phyloP scores from a whole-genome alignment of 2,797 vertebrate species.

The Pitangus sulphuratus region DNA sequence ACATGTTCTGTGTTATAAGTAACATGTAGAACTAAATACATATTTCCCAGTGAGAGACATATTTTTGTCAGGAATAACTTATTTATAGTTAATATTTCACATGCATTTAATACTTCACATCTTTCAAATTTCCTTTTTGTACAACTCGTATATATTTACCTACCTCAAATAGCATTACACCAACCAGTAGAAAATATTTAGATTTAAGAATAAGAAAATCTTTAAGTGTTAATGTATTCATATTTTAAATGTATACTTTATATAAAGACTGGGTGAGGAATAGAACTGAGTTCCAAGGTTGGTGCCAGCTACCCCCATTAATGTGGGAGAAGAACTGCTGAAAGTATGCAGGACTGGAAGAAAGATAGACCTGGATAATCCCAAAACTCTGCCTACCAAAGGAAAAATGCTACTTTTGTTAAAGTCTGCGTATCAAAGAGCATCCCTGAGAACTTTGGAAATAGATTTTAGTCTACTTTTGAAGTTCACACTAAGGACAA shows the following conservation, averaged over 20 bases:
- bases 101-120: not conserved
- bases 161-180: not conserved
- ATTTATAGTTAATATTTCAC: not conserved
- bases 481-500: not conserved
- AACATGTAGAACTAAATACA: not conserved
- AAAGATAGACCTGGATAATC: not conserved
- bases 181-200: not conserved
- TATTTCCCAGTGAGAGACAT: not conserved
- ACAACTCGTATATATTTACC: not conserved
- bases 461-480: not conserved
- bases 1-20: not conserved
- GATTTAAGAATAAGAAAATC: not conserved
- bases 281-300: not conserved
- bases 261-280: not conserved
- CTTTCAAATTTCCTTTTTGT: not conserved
- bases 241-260: not conserved
- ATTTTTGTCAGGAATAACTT: not conserved
- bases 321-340: not conserved
- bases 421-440: not conserved
- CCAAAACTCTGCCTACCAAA: too few species aligned
- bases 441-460: not conserved
- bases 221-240: not conserved
- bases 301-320: not conserved
- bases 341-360: not conserved
- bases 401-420: not conserved